These are phyloP conservation scores for Vulpes vulpes DNA, from an alignment of 2,113 vertebrate genomes.

Conservation along the genomic window DNA sequence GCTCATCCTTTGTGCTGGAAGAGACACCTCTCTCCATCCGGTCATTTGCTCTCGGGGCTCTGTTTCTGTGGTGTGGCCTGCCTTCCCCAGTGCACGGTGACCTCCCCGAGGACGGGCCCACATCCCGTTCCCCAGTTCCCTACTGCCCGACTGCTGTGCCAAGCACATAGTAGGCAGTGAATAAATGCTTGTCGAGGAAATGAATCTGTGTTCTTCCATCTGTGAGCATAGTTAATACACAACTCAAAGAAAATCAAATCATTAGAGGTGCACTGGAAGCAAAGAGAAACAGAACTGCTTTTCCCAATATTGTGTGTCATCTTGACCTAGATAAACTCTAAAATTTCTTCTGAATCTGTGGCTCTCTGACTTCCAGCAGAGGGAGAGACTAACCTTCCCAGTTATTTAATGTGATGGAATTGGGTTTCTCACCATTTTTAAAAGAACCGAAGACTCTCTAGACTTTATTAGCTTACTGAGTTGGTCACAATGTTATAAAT, in stretches of 20 bases:
- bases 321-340: neutral
- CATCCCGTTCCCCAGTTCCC: neutral
- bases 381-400: neutral
- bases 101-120: neutral
- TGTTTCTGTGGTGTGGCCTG: accelerated
- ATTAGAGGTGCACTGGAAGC: neutral
- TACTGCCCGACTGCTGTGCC: accelerated
- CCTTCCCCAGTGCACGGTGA: accelerated
- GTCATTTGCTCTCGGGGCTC: neutral
- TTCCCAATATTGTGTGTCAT: neutral
- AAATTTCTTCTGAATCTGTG: neutral
- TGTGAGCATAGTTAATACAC: neutral
- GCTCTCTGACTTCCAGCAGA: neutral
- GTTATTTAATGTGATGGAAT: neutral
- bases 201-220: neutral
- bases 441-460: neutral
- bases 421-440: neutral
- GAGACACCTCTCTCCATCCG: accelerated
- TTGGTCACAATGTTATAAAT: neutral
- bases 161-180: neutral
- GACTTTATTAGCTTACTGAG: neutral
- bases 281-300: neutral
- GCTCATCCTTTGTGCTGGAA: neutral
- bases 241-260: neutral
- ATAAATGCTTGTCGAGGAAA: neutral